These are phyloP conservation scores for Idaea straminata DNA, from an alignment of 2,888 invertebrate species.

Conservation along the genomic window DNA sequence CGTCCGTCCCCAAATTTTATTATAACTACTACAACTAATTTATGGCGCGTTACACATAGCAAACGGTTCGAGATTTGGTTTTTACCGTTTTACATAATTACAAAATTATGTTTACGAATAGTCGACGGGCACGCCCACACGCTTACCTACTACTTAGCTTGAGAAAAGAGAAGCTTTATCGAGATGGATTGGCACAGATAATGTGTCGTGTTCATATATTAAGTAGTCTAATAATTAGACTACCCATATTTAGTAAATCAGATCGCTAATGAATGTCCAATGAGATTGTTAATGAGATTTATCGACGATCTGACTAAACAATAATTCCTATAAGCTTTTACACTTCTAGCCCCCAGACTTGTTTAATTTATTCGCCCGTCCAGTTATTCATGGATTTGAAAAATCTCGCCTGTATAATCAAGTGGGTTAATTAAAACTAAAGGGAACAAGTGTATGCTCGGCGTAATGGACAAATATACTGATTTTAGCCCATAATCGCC, in stretches of 20 bases:
- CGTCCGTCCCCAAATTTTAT: slow-evolving; percentile 68
- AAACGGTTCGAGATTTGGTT: slow-evolving; percentile 63
- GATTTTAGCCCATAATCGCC: slow-evolving; percentile 76
- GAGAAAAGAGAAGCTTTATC: slow-evolving; percentile 57
- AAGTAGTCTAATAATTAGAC: slow-evolving; percentile 48
- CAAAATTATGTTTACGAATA: slow-evolving; percentile 72
- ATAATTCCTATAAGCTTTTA: slow-evolving; percentile 4
- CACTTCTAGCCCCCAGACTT: not conserved
- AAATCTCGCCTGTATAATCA: not conserved
- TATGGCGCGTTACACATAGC: slow-evolving; percentile 74
- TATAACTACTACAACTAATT: slow-evolving; percentile 70
- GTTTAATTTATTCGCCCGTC: too few species aligned
- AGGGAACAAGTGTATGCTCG: slow-evolving; percentile 54
- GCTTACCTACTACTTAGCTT: slow-evolving; percentile 44
- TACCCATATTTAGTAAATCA: slow-evolving; percentile 45
- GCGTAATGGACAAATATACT: slow-evolving; percentile 71
- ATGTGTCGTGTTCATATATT: slow-evolving; percentile 64
- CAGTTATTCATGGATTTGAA: too few species aligned
- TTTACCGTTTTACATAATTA: slow-evolving; percentile 77
- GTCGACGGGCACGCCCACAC: slow-evolving; percentile 62
- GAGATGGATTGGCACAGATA: slow-evolving; percentile 69
- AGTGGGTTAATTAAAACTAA: slow-evolving; percentile 8
- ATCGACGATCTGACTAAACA: slow-evolving; percentile 12
- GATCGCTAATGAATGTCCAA: slow-evolving; percentile 57
- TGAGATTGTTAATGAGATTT: slow-evolving; percentile 38